phyloP scores from a whole-genome alignment of 2,797 vertebrate species.

The Lindbergichthys nudifrons region DNA sequence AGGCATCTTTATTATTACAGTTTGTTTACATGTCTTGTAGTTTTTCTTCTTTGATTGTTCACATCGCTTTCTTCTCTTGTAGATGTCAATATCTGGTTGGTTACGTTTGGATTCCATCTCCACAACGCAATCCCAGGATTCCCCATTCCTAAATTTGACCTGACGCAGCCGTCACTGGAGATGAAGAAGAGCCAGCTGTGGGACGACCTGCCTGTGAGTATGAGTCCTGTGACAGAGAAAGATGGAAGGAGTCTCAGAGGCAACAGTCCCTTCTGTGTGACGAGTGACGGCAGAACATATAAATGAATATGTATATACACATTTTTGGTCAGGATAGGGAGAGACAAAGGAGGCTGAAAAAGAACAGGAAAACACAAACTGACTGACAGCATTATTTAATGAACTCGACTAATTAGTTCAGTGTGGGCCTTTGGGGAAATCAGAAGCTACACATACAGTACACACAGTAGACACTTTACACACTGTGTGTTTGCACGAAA shows the following conservation, averaged over 20 bases:
- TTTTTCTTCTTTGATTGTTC: neutral
- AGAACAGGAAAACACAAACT: neutral
- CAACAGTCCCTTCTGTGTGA: neutral
- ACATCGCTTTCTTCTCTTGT: slow-evolving; percentile 32
- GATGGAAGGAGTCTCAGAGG: neutral
- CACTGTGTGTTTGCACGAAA: neutral
- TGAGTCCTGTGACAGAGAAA: neutral
- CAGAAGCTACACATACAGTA: neutral
- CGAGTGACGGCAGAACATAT: neutral
- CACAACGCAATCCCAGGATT: slow-evolving; percentile 99
- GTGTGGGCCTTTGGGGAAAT: neutral
- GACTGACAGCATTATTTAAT: slow-evolving; percentile 4
- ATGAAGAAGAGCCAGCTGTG: slow-evolving; percentile 97
- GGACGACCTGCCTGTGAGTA: slow-evolving; percentile 95
- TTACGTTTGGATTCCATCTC: slow-evolving; percentile 98
- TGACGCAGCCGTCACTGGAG: slow-evolving; percentile 95
- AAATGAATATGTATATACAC: too few relatives aligned
- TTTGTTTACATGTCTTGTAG: neutral
- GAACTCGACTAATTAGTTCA: neutral
- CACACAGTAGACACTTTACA: neutral
- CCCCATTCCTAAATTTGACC: slow-evolving; percentile 95
- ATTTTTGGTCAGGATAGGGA: too few relatives aligned
- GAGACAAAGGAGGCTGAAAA: too few relatives aligned
- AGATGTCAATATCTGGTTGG: slow-evolving; percentile 99
- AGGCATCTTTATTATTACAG: neutral